Conservation (phyloP, 2,888 invertebrate species). For the Drosophila eohydei region DNA sequence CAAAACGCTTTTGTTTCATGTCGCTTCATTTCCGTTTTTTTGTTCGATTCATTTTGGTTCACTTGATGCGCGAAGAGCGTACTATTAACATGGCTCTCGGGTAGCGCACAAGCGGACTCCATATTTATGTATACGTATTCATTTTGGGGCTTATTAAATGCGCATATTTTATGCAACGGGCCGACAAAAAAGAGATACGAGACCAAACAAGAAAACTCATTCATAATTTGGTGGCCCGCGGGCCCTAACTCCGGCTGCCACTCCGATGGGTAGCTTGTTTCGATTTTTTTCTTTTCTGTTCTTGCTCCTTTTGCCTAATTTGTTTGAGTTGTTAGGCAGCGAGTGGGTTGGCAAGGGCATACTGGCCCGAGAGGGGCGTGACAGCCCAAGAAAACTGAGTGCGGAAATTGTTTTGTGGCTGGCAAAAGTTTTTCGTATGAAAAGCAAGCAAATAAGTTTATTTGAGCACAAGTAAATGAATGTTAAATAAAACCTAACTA, state of each 20-base stretch:
- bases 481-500: conserved; percentile 67
- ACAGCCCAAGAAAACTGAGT: conserved; percentile 31
- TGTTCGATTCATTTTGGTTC: conserved; percentile 18
- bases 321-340: conserved; percentile 66
- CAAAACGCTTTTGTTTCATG: conserved; percentile 52
- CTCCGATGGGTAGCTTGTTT: conserved; percentile 17
- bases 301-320: conserved; percentile 59
- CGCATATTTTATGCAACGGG: conserved; percentile 74
- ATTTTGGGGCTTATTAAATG: conserved; percentile 73
- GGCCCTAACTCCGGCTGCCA: conserved; percentile 31
- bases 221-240: conserved; percentile 55
- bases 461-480: conserved; percentile 64
- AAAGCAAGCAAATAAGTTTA: conserved; percentile 66
- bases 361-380: not conserved
- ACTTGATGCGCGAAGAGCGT: conserved; percentile 21
- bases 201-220: conserved; percentile 53
- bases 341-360: not conserved
- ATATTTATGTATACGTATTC: conserved; percentile 31
- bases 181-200: conserved; percentile 20
- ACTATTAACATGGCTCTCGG: conserved; percentile 56
- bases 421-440: conserved; percentile 71
- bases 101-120: conserved; percentile 2
- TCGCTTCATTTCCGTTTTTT: conserved; percentile 38
- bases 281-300: conserved; percentile 21
- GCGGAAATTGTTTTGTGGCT: conserved; percentile 74